phyloP scores from a whole-genome alignment of 2,888 invertebrate species.

The Lomographa bimaculata region DNA sequence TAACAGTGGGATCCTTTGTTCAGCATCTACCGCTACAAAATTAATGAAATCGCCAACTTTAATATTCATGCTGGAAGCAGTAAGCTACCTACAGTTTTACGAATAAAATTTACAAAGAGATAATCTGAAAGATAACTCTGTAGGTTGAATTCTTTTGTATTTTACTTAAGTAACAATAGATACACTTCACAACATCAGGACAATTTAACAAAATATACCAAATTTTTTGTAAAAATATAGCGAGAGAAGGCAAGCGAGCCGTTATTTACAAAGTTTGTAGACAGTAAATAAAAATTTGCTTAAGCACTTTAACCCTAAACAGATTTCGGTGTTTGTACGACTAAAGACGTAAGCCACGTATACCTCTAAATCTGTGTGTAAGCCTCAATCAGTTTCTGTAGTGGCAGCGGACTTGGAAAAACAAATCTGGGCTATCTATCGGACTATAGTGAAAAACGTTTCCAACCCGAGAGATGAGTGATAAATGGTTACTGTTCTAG shows the following conservation, averaged over 20 bases:
- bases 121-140: conserved; percentile 3
- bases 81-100: conserved; percentile 7
- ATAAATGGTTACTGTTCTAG: conserved; percentile 10
- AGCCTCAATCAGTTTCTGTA: conserved; percentile 6
- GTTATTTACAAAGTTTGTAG: too few species aligned
- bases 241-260: too few species aligned
- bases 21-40: conserved; percentile 16
- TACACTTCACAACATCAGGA: too few species aligned
- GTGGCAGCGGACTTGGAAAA: conserved; percentile 2
- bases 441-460: conserved; percentile 7
- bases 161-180: too few species aligned
- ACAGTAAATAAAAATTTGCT: too few species aligned
- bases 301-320: too few species aligned
- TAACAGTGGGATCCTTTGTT: conserved; percentile 16
- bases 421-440: conserved; percentile 10
- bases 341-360: too few species aligned
- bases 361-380: too few species aligned
- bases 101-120: conserved; percentile 14
- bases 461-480: conserved; percentile 7
- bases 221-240: too few species aligned
- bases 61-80: conserved; percentile 22
- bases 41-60: conserved; percentile 25
- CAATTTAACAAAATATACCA: too few species aligned
- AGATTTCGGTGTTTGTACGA: neutral
- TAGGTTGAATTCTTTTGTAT: conserved; percentile 3